These are phyloP conservation scores for Elaphurus davidianus DNA, from an alignment of 2,113 vertebrate genomes.

Conservation along the genomic window DNA sequence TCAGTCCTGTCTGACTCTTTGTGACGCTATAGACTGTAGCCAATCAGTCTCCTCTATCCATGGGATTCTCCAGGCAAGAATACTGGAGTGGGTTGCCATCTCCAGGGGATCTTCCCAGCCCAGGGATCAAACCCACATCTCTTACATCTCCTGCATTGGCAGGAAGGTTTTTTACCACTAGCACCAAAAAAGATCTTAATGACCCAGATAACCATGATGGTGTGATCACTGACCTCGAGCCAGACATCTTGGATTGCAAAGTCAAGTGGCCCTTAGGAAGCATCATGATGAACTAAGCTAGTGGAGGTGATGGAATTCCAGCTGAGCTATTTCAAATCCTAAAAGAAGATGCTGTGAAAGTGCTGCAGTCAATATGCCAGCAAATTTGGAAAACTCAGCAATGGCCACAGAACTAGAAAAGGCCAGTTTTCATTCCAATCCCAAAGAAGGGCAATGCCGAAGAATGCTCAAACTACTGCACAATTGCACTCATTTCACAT, in stretches of 20 bases:
- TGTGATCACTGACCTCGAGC: background rate
- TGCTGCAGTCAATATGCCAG: background rate
- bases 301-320: background rate
- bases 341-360: background rate
- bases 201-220: background rate
- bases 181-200: background rate
- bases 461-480: background rate
- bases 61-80: background rate
- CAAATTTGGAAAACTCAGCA: background rate
- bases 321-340: background rate
- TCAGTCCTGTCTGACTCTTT: background rate
- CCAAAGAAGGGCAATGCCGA: background rate
- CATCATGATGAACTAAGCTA: background rate
- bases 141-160: background rate
- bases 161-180: background rate
- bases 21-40: background rate
- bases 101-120: background rate
- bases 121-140: background rate
- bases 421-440: background rate
- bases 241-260: background rate
- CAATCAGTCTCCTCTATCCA: background rate
- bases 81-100: background rate
- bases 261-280: background rate
- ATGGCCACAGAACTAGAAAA: background rate
- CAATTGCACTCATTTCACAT: background rate